phyloP scores from a whole-genome alignment of 2,888 invertebrate species.

The Ditula angustiorana region DNA sequence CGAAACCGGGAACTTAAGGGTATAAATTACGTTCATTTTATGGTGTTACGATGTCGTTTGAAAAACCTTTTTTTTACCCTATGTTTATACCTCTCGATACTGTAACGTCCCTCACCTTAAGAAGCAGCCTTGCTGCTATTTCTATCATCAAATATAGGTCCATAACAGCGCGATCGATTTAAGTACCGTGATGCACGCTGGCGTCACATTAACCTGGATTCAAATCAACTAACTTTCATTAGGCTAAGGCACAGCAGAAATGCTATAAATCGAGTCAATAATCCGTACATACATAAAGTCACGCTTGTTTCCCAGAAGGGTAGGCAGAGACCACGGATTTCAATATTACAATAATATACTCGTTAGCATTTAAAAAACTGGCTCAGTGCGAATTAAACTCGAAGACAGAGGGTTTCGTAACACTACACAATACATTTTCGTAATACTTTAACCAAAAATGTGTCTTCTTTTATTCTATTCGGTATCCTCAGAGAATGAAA shows the following conservation, averaged over 20 bases:
- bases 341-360: too few relatives aligned
- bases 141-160: neutral
- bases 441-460: too few relatives aligned
- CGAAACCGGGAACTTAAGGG: neutral
- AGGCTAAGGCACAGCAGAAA: neutral
- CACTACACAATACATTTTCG: too few relatives aligned
- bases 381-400: too few relatives aligned
- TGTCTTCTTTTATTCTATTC: too few relatives aligned
- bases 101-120: slow-evolving; percentile 1
- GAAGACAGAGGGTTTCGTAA: too few relatives aligned
- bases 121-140: neutral
- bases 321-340: too few relatives aligned
- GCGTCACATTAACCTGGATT: slow-evolving; percentile 3
- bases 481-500: too few relatives aligned
- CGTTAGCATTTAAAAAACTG: too few relatives aligned
- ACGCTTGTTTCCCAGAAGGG: too few relatives aligned
- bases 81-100: neutral
- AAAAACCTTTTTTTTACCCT: neutral
- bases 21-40: slow-evolving; percentile 10
- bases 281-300: too few relatives aligned
- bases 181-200: neutral
- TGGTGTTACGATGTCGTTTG: slow-evolving; percentile 11
- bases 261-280: too few relatives aligned
- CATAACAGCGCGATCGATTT: slow-evolving; percentile 7
- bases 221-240: neutral